Percentiles rank a stretch among this genome's conserved stretches.
phyloP scores from a whole-genome alignment of 1,140 invertebrate species.

The Cataglyphis hispanica region DNA sequence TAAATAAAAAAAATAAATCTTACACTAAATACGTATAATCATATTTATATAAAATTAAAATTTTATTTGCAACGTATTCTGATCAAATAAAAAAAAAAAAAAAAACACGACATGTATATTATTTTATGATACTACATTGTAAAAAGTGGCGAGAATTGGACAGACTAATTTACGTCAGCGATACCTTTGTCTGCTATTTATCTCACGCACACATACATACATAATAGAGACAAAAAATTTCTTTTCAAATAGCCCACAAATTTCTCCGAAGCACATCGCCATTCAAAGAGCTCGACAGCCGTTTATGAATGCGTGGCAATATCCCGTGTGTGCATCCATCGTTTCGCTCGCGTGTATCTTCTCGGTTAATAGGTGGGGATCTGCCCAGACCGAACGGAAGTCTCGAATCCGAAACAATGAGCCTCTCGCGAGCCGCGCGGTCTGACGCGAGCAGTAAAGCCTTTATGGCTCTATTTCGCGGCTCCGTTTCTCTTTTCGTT shows the following conservation, averaged over 20 bases:
- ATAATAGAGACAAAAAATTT: slow-evolving; percentile 63
- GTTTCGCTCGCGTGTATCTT: slow-evolving; percentile 56
- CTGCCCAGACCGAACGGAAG: slow-evolving; percentile 57
- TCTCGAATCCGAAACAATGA: slow-evolving; percentile 62
- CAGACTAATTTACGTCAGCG: slow-evolving; percentile 36
- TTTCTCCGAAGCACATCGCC: slow-evolving; percentile 44
- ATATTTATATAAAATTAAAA: neutral
- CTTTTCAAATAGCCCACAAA: slow-evolving; percentile 59
- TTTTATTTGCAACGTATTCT: neutral
- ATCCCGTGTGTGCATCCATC: slow-evolving; percentile 29
- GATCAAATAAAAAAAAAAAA: slow-evolving; percentile 16
- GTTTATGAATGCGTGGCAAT: slow-evolving; percentile 50
- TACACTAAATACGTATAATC: neutral
- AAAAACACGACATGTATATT: neutral
- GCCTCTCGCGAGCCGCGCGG: slow-evolving; percentile 60
- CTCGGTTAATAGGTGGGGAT: slow-evolving; percentile 57
- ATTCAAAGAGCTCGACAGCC: slow-evolving; percentile 41
- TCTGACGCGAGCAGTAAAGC: slow-evolving; percentile 60
- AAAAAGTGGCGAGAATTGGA: neutral
- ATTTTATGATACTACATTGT: slow-evolving; percentile 13
- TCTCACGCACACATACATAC: neutral
- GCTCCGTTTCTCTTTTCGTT: slow-evolving; percentile 51
- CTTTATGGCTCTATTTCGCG: slow-evolving; percentile 61
- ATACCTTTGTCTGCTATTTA: slow-evolving; percentile 28
- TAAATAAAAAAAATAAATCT: neutral